These are phyloP conservation scores for Nanger granti DNA, from an alignment of 2,113 vertebrate species.

Conservation along the genomic window DNA sequence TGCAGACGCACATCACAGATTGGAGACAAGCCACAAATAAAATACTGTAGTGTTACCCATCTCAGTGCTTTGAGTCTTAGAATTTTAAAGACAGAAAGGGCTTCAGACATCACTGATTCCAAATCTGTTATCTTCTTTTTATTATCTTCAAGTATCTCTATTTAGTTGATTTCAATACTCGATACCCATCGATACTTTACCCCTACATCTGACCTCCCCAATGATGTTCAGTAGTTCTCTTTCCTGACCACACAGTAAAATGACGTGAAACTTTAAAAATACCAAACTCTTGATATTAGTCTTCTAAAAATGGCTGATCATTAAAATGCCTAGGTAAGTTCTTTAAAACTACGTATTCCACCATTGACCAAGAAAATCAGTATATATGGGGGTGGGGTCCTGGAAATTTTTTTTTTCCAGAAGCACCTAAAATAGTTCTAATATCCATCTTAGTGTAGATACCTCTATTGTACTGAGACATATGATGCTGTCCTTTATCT, in stretches of 20 bases:
- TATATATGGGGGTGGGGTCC: neutral
- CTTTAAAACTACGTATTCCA: neutral
- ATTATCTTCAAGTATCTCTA: neutral
- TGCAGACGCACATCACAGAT: neutral
- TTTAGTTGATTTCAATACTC: neutral
- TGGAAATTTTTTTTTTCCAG: neutral
- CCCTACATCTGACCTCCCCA: neutral
- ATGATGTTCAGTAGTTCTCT: neutral
- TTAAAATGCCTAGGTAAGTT: neutral
- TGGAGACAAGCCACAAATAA: neutral
- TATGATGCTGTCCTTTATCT: neutral
- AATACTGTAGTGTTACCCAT: neutral
- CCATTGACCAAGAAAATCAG: neutral
- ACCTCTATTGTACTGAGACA: neutral
- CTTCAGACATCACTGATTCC: neutral
- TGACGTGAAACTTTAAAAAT: neutral
- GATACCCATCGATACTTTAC: neutral
- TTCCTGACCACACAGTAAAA: neutral
- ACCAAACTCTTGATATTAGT: neutral
- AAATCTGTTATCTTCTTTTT: neutral
- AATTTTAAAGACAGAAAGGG: neutral
- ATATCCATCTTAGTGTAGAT: neutral
- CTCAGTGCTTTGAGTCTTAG: neutral
- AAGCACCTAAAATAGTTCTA: neutral
- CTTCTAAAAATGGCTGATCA: neutral